These are phyloP conservation scores for Coracopsis vasa DNA, from an alignment of 2,113 vertebrate genomes.

Conservation along the genomic window DNA sequence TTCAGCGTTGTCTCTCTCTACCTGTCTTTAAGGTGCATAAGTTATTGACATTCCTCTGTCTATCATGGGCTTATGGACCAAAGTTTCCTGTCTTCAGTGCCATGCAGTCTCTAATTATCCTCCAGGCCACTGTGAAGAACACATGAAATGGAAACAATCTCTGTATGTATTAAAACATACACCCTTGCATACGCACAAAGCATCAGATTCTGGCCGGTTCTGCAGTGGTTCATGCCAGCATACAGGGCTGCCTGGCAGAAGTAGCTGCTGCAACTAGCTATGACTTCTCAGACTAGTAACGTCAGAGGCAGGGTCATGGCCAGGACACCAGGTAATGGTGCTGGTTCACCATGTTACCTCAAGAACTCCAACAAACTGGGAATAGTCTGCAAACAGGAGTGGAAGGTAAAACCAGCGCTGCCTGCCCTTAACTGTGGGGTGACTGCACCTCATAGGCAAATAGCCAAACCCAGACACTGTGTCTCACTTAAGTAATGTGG, in stretches of 20 bases:
- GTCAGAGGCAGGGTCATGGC: background rate
- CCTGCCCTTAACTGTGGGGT: background rate
- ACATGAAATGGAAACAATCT: background rate
- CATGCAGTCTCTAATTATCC: background rate
- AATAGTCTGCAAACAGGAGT: background rate
- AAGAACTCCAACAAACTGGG: background rate
- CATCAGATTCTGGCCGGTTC: background rate
- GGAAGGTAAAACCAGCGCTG: background rate
- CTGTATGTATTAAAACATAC: background rate
- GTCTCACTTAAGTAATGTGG: background rate
- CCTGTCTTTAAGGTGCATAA: background rate
- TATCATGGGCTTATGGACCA: background rate
- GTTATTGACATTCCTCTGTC: background rate
- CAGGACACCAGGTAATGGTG: background rate
- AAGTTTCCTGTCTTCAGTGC: background rate
- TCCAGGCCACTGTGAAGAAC: background rate
- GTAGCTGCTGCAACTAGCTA: background rate
- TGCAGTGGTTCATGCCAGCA: background rate
- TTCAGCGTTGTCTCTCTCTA: background rate
- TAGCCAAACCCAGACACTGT: background rate
- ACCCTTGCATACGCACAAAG: background rate
- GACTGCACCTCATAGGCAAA: background rate
- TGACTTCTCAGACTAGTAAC: background rate
- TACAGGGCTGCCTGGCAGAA: background rate
- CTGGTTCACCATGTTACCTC: background rate